Base-by-base conservation (phyloP, 1,140 invertebrate genomes). In the Zeugodacus cucurbitae region DNA sequence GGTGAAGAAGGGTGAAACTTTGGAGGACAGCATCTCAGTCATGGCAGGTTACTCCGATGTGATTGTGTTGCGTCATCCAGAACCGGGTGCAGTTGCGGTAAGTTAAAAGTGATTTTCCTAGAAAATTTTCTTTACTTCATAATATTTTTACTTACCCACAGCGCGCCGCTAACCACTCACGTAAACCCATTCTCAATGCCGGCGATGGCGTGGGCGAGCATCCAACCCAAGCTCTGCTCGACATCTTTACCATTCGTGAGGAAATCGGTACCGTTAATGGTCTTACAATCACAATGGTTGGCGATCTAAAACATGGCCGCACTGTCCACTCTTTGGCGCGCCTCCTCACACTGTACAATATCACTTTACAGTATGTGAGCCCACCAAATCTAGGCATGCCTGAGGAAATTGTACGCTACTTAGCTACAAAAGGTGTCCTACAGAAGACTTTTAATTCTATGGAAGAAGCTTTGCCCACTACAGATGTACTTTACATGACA, bases 221-320 rank as follows among this genome's bases (percentile, higher is more conserved):
- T 94, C 99, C 99, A 0, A 99, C 98, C 0, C 99, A 99, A 94
- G 99, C 99, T 0, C 94, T 99, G 22, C 94, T 99, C 1, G 99
- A 99, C 94, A 96, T 99, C 10, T 99, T 99, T 91, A 99, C 99
- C 26, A 99, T 99, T 90, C 95, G 99, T 91, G 98, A 99, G 94
- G 99, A 99, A 94, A 98, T 99, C 89, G 99, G 99, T 89, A 99
- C 99, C 0, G 98, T 99, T 0, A 99, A 99, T 93, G 97, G 97
- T 0, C 94, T 99, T 2, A 99, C 97, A 0, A 97, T 98, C 82
- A 98, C 97, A 7, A 96, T 98, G 96, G 95, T 99, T 78, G 99
- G 99, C 11, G 99, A 99, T 94, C 94, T 99, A 89, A 99, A 99
- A 93, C 97, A 99, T 94, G 99, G 99, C 7, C 95, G 99, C 70